Percentiles rank a stretch among this genome's conserved stretches.
These are phyloP conservation scores for Dermatemys mawii DNA, from an alignment of 2,113 vertebrate species.

Conservation along the genomic window DNA sequence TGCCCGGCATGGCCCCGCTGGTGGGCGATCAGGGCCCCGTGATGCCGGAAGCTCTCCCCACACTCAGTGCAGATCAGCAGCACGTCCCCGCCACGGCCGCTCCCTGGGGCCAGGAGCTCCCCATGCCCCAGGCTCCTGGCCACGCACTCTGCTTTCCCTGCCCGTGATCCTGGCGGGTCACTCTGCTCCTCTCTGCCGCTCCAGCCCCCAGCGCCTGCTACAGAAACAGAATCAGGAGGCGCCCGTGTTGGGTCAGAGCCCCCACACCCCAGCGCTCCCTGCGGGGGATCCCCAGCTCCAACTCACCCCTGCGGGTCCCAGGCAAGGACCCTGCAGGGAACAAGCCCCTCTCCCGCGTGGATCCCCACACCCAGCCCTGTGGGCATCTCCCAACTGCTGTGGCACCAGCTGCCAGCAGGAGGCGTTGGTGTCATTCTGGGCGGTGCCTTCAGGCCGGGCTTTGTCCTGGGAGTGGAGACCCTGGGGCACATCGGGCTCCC, in stretches of 20 bases:
- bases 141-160: not conserved
- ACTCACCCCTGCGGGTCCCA: no score
- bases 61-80: not conserved
- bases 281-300: no score
- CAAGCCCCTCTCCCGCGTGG: no score
- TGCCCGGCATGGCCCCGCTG: not conserved
- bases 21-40: not conserved
- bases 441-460: not conserved
- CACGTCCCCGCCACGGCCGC: not conserved
- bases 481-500: not conserved
- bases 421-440: not conserved
- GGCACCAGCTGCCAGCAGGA: not conserved
- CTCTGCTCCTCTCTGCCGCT: not conserved
- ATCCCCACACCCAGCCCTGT: not conserved
- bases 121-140: not conserved
- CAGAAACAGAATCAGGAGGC: not conserved
- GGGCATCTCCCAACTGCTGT: not conserved
- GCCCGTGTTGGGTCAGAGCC: no score
- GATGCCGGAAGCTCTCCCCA: not conserved
- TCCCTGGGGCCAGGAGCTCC: not conserved
- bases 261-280: no score
- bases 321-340: no score
- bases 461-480: not conserved
- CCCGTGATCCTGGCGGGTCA: not conserved
- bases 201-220: no score